Base-by-base conservation (phyloP, 2,113 vertebrate genomes). In the Nannobrachium achirus region DNA sequence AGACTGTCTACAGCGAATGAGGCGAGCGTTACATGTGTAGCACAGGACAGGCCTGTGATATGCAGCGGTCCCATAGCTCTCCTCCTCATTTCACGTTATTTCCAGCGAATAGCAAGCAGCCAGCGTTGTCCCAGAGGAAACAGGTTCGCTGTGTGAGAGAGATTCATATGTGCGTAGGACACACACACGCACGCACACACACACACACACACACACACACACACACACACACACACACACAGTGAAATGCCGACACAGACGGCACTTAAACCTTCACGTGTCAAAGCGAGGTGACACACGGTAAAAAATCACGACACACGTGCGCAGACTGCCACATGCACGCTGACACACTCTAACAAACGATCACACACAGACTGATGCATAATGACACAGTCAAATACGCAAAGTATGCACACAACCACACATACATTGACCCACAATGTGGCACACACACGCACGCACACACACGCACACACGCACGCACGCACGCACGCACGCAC, bases 141-240 rank as follows among this genome's bases (percentile, higher is more conserved):
- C 6, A 7, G 7, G 33, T 41, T 9, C 8, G 8, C 39, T 10
- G 6, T 4, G 20, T 25, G 14, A 2, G 48, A 18, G 18, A 6
- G 55, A 16, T 41, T 41, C 9, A 10, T 10, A 42, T 39, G 10
- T 25, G 20, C 20, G 20, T 25, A 25, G 20, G 20, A 25, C 20
- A 4, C 4, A 25, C 4, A 25, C 2, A 1, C 20, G 4, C 2
- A 1, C 20, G 2, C 20, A 25, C 20, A 25, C 14, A 55, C 41
- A 13, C 1, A 16, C 38, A 16, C 11, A 39, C 51, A 66, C 56
- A n/a, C 42, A 10, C 46, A 33, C 25, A 57, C 3, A n/a, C 13
- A 57, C 55, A 56, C 25, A 56, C 55, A 56, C 33, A 56, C 53
- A 56, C 46, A 25, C 20, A 25, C 20, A 49, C 46, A 19, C 71